Percentiles rank a stretch among this genome's conserved stretches.
phyloP scores from a whole-genome alignment of 2,113 vertebrate species.

The Cercocebus atys region DNA sequence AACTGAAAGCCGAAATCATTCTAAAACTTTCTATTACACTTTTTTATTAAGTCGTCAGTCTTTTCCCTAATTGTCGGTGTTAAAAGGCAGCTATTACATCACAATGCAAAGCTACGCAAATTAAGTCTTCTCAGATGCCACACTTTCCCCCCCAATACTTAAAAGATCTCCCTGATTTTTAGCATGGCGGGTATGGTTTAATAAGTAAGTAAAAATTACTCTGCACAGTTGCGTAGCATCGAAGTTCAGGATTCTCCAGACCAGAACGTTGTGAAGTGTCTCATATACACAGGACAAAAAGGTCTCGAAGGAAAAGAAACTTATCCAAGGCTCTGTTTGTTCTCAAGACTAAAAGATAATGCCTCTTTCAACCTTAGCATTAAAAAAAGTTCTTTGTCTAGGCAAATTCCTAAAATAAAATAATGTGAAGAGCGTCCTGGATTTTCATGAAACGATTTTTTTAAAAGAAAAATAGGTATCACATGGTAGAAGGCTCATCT shows the following conservation, averaged over 20 bases:
- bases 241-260: neutral
- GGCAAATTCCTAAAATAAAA: neutral
- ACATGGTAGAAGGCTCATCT: neutral
- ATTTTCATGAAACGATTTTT: neutral
- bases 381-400: neutral
- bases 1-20: neutral
- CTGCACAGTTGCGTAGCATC: neutral
- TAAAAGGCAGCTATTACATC: slow-evolving; percentile 28
- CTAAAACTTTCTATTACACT: neutral
- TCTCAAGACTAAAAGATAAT: neutral
- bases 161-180: neutral
- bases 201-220: slow-evolving; percentile 24
- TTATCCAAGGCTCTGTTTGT: neutral
- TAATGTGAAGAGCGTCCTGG: neutral
- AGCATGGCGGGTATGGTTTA: neutral
- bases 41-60: neutral
- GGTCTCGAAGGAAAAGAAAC: neutral
- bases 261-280: neutral
- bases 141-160: neutral
- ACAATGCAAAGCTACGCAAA: neutral
- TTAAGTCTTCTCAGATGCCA: slow-evolving; percentile 3
- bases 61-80: neutral
- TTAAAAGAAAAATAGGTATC: neutral
- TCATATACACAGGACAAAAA: neutral
- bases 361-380: neutral